A percentile compares a stretch with the other conserved stretches of the same genome.
Evolutionary conservation across 1,140 invertebrate genomes (phyloP).

Genomic region (Gonioctena quinquepunctata): DNA sequence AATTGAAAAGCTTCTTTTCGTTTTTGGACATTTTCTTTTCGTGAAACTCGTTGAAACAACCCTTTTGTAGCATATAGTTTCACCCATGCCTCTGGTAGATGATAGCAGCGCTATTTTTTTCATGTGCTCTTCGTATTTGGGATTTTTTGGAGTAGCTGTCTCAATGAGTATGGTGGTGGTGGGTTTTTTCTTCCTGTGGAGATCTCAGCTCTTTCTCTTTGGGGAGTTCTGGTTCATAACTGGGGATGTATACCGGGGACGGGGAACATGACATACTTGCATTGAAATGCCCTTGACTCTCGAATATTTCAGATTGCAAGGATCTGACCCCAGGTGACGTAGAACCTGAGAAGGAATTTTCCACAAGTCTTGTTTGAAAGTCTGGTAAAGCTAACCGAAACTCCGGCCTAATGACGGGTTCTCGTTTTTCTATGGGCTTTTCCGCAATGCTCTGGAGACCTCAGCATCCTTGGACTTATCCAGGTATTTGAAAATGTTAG

Average conservation of each 20-base stretch:
- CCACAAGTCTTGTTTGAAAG: slow-evolving; percentile 31
- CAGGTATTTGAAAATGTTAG: slow-evolving; percentile 40
- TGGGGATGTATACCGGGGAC: slow-evolving; percentile 45
- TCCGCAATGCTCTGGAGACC: slow-evolving; percentile 19
- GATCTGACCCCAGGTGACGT: slow-evolving; percentile 29
- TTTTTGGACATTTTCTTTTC: slow-evolving; percentile 39
- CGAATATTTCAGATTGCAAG: slow-evolving; percentile 50
- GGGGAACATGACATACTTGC: slow-evolving; percentile 44
- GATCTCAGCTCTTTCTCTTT: slow-evolving; percentile 14
- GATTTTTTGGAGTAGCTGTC: slow-evolving; percentile 33
- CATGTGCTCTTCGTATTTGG: slow-evolving; percentile 39
- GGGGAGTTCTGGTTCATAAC: slow-evolving; percentile 18
- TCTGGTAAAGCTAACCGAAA: slow-evolving; percentile 44
- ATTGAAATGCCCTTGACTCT: slow-evolving; percentile 52
- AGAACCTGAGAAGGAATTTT: slow-evolving; percentile 28
- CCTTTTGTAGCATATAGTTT: slow-evolving; percentile 38
- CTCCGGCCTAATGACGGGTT: slow-evolving; percentile 38
- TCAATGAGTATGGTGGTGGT: slow-evolving; percentile 32
- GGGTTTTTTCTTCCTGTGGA: slow-evolving; percentile 1
- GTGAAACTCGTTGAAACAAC: slow-evolving; percentile 45
- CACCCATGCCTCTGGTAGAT: slow-evolving; percentile 31
- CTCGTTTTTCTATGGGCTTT: slow-evolving; percentile 14
- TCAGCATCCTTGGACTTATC: slow-evolving; percentile 17
- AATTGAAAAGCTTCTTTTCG: neutral
- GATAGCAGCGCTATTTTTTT: slow-evolving; percentile 33